These are phyloP conservation scores for Brachionus paranguensis DNA, from an alignment of 1,140 invertebrate species.

Conservation along the genomic window DNA sequence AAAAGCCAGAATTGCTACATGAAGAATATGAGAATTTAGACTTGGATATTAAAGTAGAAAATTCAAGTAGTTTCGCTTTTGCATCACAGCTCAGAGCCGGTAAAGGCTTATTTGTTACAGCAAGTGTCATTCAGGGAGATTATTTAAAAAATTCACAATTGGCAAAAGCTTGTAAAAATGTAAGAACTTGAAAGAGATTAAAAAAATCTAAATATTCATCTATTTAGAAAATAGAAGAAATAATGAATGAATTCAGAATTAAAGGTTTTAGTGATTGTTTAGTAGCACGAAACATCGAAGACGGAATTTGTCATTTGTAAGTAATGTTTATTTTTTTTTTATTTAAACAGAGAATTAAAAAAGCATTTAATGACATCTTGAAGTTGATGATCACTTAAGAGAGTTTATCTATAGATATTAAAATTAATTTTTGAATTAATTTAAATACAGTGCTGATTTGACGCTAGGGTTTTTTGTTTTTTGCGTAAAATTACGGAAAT, in stretches of 20 bases:
- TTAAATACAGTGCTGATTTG: too few relatives aligned
- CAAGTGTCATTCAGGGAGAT: conserved; percentile 74
- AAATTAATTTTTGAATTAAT: too few relatives aligned
- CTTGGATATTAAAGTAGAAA: background rate
- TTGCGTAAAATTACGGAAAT: too few relatives aligned
- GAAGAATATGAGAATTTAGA: background rate
- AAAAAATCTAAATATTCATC: background rate
- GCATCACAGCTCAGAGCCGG: conserved; percentile 96
- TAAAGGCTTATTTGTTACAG: conserved; percentile 79
- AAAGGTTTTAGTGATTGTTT: conserved; percentile 97
- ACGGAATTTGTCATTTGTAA: conserved; percentile 84
- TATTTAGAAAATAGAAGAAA: conserved; percentile 67
- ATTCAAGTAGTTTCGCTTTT: conserved; percentile 82
- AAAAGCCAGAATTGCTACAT: conserved; percentile 10
- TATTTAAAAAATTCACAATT: conserved; percentile 63
- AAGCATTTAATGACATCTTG: too few relatives aligned
- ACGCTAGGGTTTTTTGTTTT: too few relatives aligned
- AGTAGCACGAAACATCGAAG: conserved; percentile 71
- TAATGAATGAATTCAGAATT: conserved; percentile 84
- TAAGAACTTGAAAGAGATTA: conserved; percentile 42
- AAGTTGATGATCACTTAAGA: too few relatives aligned
- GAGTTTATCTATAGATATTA: too few relatives aligned
- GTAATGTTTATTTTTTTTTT: conserved; percentile 50
- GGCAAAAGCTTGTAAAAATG: conserved; percentile 70
- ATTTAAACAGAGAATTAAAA: too few relatives aligned